phyloP scores from a whole-genome alignment of 2,888 invertebrate species.

The Mythimna pallens region DNA sequence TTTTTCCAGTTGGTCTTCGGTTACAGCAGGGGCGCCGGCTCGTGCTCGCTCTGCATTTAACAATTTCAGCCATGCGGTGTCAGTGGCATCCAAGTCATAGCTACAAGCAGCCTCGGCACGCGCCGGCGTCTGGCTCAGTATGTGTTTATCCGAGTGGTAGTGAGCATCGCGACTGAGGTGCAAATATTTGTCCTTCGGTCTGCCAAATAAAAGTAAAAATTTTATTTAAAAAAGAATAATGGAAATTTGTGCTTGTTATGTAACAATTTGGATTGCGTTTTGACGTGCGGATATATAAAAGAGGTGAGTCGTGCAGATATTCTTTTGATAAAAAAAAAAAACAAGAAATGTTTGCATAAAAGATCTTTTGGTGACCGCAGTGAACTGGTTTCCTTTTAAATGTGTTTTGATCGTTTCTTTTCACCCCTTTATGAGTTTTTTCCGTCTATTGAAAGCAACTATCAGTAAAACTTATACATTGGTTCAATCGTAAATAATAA shows the following conservation, averaged over 20 bases:
- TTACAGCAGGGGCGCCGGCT: conserved; percentile 93
- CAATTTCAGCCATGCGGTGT: conserved; percentile 96
- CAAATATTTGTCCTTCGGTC: conserved; percentile 97
- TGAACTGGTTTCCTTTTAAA: background rate
- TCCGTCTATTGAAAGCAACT: background rate
- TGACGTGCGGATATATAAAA: background rate
- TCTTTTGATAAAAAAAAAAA: background rate
- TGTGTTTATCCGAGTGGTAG: conserved; percentile 96
- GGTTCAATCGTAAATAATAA: background rate
- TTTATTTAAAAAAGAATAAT: background rate
- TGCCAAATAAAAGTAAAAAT: conserved; percentile 74
- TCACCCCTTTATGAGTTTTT: background rate
- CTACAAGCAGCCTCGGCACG: conserved; percentile 98
- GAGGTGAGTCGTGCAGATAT: conserved; percentile 1
- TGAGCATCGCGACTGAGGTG: conserved; percentile 97
- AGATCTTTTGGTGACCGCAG: background rate
- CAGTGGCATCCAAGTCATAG: conserved; percentile 98
- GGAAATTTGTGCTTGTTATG: background rate
- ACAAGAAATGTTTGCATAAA: background rate
- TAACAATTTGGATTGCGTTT: background rate
- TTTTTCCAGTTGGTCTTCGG: conserved; percentile 97
- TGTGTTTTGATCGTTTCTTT: background rate
- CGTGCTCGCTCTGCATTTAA: conserved; percentile 97
- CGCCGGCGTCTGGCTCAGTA: conserved; percentile 96
- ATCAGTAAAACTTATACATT: background rate